Percentiles rank a stretch among this genome's conserved stretches.
These are phyloP conservation scores for Paracentrotus lividus DNA, from an alignment of 53 echinoderm and acorn worm species.

Conservation along the genomic window DNA sequence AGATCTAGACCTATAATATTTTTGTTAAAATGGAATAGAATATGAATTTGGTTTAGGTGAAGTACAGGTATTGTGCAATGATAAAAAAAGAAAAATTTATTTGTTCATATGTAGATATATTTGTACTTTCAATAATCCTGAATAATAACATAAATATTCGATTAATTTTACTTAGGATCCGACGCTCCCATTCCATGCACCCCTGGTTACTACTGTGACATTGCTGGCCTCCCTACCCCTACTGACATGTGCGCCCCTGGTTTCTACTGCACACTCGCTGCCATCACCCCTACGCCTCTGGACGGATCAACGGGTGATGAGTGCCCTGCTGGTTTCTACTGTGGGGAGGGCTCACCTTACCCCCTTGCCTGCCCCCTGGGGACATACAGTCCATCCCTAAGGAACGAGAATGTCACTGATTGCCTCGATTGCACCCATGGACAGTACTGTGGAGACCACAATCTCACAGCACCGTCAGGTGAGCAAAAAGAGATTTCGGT, in stretches of 20 bases:
- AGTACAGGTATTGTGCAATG: too few relatives aligned
- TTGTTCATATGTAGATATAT: too few relatives aligned
- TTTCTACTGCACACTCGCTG: slow-evolving; percentile 90
- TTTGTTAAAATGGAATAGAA: too few relatives aligned
- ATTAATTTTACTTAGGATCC: slow-evolving; percentile 91
- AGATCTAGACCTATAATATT: too few relatives aligned
- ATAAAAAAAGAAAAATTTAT: too few relatives aligned
- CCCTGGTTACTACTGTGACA: slow-evolving; percentile 94
- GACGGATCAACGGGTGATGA: slow-evolving; percentile 90
- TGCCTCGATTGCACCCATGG: slow-evolving; percentile 87
- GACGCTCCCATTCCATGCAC: slow-evolving; percentile 87
- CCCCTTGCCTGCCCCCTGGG: slow-evolving; percentile 89
- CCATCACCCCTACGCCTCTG: slow-evolving; percentile 83
- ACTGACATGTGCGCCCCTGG: slow-evolving; percentile 86
- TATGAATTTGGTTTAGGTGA: too few relatives aligned
- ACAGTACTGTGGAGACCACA: slow-evolving; percentile 95
- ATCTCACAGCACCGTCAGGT: slow-evolving; percentile 93
- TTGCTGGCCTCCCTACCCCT: slow-evolving; percentile 81
- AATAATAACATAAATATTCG: too few relatives aligned
- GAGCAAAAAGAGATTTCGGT: slow-evolving; percentile 3
- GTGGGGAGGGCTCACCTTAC: slow-evolving; percentile 83
- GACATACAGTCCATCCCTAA: slow-evolving; percentile 82
- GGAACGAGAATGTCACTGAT: slow-evolving; percentile 89
- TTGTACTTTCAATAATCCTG: too few relatives aligned
- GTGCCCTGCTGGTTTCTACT: slow-evolving; percentile 96